Conservation (phyloP, 1,140 invertebrate genomes). For the Drosophila bipectinata region DNA sequence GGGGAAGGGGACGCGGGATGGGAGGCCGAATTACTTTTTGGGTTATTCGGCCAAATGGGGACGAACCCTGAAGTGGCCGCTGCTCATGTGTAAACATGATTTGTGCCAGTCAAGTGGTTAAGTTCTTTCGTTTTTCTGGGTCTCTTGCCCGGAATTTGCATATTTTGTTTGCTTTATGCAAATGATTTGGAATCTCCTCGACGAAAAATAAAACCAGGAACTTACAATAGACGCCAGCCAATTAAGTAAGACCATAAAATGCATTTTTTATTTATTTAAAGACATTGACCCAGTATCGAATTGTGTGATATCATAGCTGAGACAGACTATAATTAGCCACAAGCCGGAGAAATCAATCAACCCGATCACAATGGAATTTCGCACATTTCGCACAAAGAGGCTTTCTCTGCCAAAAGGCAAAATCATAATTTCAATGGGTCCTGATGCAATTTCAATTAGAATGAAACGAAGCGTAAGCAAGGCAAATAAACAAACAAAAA, state of each 20-base stretch:
- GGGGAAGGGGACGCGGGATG: background rate
- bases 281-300: constrained; percentile 35
- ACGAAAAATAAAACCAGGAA: constrained; percentile 26
- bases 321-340: constrained; percentile 25
- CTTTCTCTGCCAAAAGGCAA: constrained; percentile 51
- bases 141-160: constrained; percentile 57
- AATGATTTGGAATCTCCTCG: constrained; percentile 43
- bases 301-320: constrained; percentile 33
- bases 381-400: constrained; percentile 47
- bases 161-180: constrained; percentile 72
- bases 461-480: constrained; percentile 48
- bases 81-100: constrained; percentile 77
- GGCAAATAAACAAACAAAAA: constrained; percentile 58
- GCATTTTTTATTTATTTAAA: constrained; percentile 25
- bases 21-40: constrained; percentile 24
- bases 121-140: constrained; percentile 53
- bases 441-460: constrained; percentile 62
- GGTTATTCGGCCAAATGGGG: constrained; percentile 59
- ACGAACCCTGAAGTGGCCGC: constrained; percentile 44
- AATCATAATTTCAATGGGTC: constrained; percentile 7
- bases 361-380: constrained; percentile 22
- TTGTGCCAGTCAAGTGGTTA: constrained; percentile 69
- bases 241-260: constrained; percentile 50
- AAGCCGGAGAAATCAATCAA: constrained; percentile 45
- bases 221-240: constrained; percentile 36